A percentile compares a stretch with the other conserved stretches of the same genome.
These are phyloP conservation scores for Neomorphus geoffroyi DNA, from an alignment of 2,797 vertebrate genomes.

Conservation along the genomic window DNA sequence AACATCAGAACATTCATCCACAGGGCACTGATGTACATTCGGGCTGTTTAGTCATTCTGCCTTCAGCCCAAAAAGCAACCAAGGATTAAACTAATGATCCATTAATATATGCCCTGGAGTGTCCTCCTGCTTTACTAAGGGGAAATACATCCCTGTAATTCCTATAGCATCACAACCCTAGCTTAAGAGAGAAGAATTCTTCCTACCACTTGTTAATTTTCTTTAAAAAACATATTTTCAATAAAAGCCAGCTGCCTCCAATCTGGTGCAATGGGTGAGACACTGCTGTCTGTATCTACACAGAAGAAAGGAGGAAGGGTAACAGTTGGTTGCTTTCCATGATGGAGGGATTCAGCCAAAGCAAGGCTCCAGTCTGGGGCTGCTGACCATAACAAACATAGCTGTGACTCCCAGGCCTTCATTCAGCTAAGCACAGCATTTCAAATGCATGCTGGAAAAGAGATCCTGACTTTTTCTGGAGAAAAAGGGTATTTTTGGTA, in stretches of 20 bases:
- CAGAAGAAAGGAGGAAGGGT: not conserved
- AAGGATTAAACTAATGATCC: conserved; percentile 1
- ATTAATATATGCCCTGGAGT: not conserved
- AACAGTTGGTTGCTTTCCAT: not conserved
- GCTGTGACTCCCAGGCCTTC: not conserved
- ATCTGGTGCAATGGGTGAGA: not conserved
- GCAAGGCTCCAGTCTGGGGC: not conserved
- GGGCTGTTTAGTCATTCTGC: conserved; percentile 27
- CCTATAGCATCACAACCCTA: not conserved
- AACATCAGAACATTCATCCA: conserved; percentile 8
- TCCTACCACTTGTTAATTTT: not conserved
- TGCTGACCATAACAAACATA: not conserved
- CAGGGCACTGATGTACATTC: not conserved
- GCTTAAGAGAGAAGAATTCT: not conserved
- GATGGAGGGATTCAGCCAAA: not conserved
- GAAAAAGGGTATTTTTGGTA: not conserved
- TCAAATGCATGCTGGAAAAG: not conserved
- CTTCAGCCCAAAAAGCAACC: not conserved
- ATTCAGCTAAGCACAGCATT: not conserved
- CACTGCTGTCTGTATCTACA: not conserved
- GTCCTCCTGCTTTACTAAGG: conserved; percentile 13
- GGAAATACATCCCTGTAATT: conserved; percentile 22
- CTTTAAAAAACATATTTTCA: not conserved
- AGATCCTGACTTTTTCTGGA: not conserved
- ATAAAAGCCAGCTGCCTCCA: not conserved